Base-by-base conservation (phyloP, 2,888 invertebrate species). In the Diploptera punctata region DNA sequence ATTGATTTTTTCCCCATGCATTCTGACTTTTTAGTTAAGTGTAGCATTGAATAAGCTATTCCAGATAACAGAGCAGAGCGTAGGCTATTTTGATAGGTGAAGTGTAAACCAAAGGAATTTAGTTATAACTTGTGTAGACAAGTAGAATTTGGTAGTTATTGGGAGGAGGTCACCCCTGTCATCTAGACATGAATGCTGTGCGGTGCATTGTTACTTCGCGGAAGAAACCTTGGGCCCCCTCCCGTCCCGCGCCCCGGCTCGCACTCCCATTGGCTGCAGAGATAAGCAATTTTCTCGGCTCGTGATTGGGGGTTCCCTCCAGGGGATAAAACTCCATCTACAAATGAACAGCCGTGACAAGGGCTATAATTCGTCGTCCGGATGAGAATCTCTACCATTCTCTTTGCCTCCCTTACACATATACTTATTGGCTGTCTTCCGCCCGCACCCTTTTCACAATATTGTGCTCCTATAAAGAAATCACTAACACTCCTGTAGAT, bases 311-410 rank as follows among this genome's bases (percentile, higher is more conserved):
- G 87, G 81, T 85, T 84, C 84, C 87, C 86, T 87, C 80, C 31
- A 79, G 88, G 87, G 88, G 85, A 86, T 86, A 86, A 87, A 88
- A 88, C 88, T 88, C 88, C 87, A 88, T 88, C 88, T 88, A 88
- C 88, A 88, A 88, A 88, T 88, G 88, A 88, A 88, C 88, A 87
- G 86, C 87, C 88, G 87, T 88, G 88, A 88, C 88, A 88, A 88
- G 87, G 86, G 87, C 87, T 86, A 88, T 88, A 88, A 88, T 88
- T 88, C 86, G 86, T 86, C 84, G 83, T 81, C 80, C 81, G 82
- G 81, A 81, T 75, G 73, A 71, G 73, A 75, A 73, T 7, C 7
- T 7, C 7, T 7, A 57, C 16, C 31, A 57, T 24, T 29, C 26
- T 57, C 24, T 29, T n/a, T 29, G 57, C 26, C n/a, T 29, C 16